phyloP scores from a whole-genome alignment of 2,113 vertebrate genomes.

The Sitta europaea region DNA sequence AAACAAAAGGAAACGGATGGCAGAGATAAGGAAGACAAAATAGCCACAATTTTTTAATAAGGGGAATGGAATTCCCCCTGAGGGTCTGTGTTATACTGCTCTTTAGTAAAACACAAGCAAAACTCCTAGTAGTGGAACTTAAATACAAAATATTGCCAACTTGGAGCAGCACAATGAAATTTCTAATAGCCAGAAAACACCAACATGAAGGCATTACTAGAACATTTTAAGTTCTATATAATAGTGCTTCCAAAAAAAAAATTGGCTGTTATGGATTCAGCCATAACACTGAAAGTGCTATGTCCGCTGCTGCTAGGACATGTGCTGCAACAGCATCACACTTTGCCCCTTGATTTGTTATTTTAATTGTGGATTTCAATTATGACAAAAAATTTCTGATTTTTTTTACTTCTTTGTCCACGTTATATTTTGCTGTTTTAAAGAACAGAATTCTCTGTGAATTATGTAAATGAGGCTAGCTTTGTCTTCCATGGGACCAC shows the following conservation, averaged over 20 bases:
- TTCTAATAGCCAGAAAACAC: neutral
- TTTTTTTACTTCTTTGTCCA: neutral
- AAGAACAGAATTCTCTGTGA: neutral
- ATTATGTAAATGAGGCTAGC: neutral
- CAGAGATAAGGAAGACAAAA: conserved; percentile 64
- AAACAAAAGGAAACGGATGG: conserved; percentile 57
- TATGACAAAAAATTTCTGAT: neutral
- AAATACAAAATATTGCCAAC: neutral
- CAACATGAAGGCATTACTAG: neutral
- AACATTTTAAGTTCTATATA: neutral
- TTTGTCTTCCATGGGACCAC: neutral
- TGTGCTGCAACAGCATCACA: neutral
- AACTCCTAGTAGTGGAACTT: neutral
- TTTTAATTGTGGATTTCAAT: neutral
- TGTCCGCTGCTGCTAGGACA: neutral
- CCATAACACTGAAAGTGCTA: neutral
- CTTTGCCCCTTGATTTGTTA: neutral
- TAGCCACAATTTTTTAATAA: conserved; percentile 41
- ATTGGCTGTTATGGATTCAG: neutral
- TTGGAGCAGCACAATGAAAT: neutral
- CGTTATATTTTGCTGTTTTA: neutral
- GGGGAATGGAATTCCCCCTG: neutral
- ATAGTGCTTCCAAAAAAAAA: neutral
- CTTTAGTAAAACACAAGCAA: conserved; percentile 1
- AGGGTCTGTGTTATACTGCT: neutral